Base-by-base conservation (phyloP, 1,140 invertebrate species). In the Thaumatotibia leucotreta region DNA sequence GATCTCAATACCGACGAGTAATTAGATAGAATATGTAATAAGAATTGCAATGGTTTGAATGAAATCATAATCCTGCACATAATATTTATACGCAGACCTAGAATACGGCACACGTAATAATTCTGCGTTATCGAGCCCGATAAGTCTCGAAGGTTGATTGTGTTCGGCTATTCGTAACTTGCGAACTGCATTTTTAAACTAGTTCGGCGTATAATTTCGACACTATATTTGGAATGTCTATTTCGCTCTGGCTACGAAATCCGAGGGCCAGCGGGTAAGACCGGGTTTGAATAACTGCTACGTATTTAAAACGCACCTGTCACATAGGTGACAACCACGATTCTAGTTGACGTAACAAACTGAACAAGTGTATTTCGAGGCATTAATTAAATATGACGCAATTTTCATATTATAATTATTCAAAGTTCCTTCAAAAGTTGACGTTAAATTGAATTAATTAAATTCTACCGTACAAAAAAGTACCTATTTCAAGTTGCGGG, bases 251-350 rank as follows among this genome's bases (percentile, higher is more conserved):
- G 39, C 39, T 45, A 45, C 39, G 39, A 45, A 45, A 20, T 20
- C 39, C 9, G 39, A 45, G 39, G n/a, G 39, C 39, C 39, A 17
- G 6, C 17, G 14, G 67, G 49, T 72, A 66, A 62, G 69, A 70
- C 62, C 68, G 54, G 72, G 69, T 68, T 29, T 58, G n/a, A n/a
- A n/a, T n/a, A 69, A 68, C 58, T 67, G 67, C 72, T 76, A n/a
- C n/a, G n/a, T n/a, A n/a, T n/a, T n/a, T n/a, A n/a, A n/a, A n/a
- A n/a, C n/a, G n/a, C n/a, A n/a, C n/a, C n/a, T n/a, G n/a, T n/a
- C n/a, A n/a, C n/a, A n/a, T 39, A 39, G 35, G 35, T 39, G 35
- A 39, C 35, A 39, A 39, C 33, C 4, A 39, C n/a, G 11, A 39
- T 14, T 39, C 35, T n/a, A 39, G n/a, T 39, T 39, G 35, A 39